Evolutionary conservation across 1,140 invertebrate genomes (phyloP), one percentile per base, ranked within the genome.

Genomic region (Leptinotarsa defecta): DNA sequence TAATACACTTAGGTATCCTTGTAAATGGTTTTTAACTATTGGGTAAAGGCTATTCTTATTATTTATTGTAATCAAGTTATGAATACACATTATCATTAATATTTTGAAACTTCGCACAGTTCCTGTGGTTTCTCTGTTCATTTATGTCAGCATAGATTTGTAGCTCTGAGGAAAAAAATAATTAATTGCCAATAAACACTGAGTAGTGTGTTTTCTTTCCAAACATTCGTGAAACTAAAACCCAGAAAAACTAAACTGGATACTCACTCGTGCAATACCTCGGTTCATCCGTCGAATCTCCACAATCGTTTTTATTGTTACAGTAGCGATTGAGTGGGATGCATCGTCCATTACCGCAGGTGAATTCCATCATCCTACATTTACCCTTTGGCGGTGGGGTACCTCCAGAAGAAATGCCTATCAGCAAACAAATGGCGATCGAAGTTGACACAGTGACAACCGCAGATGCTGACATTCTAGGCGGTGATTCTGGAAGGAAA

Each of bases 181-280:
- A 11, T 43, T 8, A 43, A 43, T 43, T 0, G 8, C 8, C 8
- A 43, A 3, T 43, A 11, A 43, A 43, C 34, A 43, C 8, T 43
- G 8, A 43, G 2, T 43, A 43, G 8, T 43, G 34, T 3, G 11
- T 43, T 43, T 43, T 11, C 34, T 43, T 43, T 43, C 34, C 34
- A 43, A 43, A 11, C 34, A 0, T 8, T 43, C 34, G 8, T 43
- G 8, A 43, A 43, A 11, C 8, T 43, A 11, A 43, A 43, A 34
- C 34, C 34, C 34, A 34, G 0, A 34, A 34, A 34, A 34, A 43
- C 34, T 11, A 43, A 43, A 43, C 34, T 11, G 8, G 15, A 71
- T 74, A 94, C 94, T 94, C 86, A 96, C 95, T 93, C 85, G 94
- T 94, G 84, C 95, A 96, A 84, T 92, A 92, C 80, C 93, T 88